Evolutionary conservation across 1,140 invertebrate genomes (phyloP).

Genomic region (Pogonognathellus flavescens): DNA sequence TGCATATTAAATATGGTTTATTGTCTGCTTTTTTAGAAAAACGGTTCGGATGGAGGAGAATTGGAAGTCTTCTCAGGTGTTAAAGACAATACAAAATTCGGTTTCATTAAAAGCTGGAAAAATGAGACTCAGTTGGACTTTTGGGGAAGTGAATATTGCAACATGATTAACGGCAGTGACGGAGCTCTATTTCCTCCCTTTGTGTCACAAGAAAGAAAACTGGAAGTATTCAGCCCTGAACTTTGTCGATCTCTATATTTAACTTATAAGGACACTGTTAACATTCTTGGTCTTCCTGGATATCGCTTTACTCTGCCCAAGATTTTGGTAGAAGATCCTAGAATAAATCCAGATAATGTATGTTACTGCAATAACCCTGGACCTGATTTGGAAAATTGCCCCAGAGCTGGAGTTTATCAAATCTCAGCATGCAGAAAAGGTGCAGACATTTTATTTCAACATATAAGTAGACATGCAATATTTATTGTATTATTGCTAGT

Average conservation of each 20-base stretch:
- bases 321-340: constrained; percentile 16
- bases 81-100: constrained; percentile 52
- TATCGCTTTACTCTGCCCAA: constrained; percentile 52
- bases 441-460: no score
- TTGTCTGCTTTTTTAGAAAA: constrained; percentile 53
- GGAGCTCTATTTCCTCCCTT: constrained; percentile 54
- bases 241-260: constrained; percentile 55
- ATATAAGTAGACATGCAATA: no score
- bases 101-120: constrained; percentile 45
- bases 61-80: constrained; percentile 57
- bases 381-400: constrained; percentile 54
- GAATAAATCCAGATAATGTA: constrained; percentile 50
- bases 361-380: constrained; percentile 53
- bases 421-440: constrained; percentile 53
- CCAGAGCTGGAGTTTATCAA: constrained; percentile 48
- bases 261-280: constrained; percentile 27
- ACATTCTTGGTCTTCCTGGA: constrained; percentile 49
- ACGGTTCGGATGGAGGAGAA: constrained; percentile 53
- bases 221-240: constrained; percentile 54
- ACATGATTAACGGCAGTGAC: constrained; percentile 56
- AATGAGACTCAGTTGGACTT: constrained; percentile 19
- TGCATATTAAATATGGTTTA: not conserved
- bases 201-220: constrained; percentile 37
- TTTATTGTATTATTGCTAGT: not conserved
- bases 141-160: constrained; percentile 56